Evolutionary conservation across 2,797 vertebrate species (phyloP).

Genomic region (Dicrostonyx torquatus): DNA sequence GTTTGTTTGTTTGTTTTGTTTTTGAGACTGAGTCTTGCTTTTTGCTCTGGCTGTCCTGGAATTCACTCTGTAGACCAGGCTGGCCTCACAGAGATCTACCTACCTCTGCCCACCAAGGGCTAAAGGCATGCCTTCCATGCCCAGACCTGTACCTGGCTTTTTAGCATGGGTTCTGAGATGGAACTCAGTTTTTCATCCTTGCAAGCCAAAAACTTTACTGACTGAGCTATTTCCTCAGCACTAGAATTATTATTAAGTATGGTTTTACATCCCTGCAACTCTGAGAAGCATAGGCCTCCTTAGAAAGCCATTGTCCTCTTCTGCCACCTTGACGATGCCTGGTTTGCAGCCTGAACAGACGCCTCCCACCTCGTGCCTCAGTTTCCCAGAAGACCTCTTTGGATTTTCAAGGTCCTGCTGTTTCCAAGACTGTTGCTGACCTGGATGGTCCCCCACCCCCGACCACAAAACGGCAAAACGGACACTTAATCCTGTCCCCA

Average conservation of each 20-base stretch:
- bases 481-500: neutral
- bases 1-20: neutral
- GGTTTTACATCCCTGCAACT: conserved; percentile 32
- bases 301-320: neutral
- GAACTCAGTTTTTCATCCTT: neutral
- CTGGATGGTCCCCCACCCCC: rapidly evolving
- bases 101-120: neutral
- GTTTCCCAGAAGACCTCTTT: neutral
- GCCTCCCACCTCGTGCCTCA: rapidly evolving
- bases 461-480: neutral
- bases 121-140: neutral
- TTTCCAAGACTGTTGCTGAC: neutral
- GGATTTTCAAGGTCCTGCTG: neutral
- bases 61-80: neutral
- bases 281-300: neutral
- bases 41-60: neutral
- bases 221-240: neutral
- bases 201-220: neutral
- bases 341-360: neutral
- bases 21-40: neutral
- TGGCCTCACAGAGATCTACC: neutral
- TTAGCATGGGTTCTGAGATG: neutral
- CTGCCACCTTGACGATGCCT: neutral
- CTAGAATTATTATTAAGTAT: conserved; percentile 44
- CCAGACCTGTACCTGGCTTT: neutral